Percentiles rank a stretch among this genome's conserved stretches.
Evolutionary conservation across 2,797 vertebrate genomes (phyloP).

Genomic region (Anas bahamensis): DNA sequence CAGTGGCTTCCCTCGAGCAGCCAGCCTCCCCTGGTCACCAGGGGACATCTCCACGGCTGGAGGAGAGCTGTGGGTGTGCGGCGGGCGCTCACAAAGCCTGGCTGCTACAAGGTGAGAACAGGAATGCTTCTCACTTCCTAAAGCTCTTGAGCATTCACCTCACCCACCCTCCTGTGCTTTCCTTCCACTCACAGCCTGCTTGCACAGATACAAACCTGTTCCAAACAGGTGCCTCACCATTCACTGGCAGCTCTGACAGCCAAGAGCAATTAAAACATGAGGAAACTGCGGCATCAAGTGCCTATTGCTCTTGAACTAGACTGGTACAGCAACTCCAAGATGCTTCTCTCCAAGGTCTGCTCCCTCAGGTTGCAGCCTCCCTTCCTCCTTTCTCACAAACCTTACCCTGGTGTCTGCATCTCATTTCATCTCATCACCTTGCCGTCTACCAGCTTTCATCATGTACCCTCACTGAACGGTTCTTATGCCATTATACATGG

Average conservation of each 20-base stretch:
- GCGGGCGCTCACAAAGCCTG: background rate
- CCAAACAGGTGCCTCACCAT: background rate
- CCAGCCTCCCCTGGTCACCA: background rate
- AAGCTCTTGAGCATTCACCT: background rate
- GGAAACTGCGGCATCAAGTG: background rate
- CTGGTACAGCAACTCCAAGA: background rate
- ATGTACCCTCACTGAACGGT: rapidly evolving
- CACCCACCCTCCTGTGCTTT: background rate
- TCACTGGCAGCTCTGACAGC: background rate
- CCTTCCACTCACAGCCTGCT: background rate
- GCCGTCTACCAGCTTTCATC: background rate
- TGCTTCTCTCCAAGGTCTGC: background rate
- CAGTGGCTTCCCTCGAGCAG: background rate
- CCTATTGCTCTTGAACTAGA: background rate
- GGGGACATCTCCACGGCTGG: rapidly evolving
- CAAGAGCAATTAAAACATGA: background rate
- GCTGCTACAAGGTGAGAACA: background rate
- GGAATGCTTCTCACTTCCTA: background rate
- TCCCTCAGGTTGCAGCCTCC: background rate
- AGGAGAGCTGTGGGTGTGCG: background rate
- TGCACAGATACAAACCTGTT: no score
- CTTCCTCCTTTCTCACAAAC: background rate
- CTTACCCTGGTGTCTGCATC: rapidly evolving
- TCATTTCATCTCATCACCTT: background rate
- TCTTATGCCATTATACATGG: rapidly evolving